Evolutionary conservation across 2,888 invertebrate genomes (phyloP), one percentile per base, ranked within the genome.

Genomic region (Matsumyia berberina): DNA sequence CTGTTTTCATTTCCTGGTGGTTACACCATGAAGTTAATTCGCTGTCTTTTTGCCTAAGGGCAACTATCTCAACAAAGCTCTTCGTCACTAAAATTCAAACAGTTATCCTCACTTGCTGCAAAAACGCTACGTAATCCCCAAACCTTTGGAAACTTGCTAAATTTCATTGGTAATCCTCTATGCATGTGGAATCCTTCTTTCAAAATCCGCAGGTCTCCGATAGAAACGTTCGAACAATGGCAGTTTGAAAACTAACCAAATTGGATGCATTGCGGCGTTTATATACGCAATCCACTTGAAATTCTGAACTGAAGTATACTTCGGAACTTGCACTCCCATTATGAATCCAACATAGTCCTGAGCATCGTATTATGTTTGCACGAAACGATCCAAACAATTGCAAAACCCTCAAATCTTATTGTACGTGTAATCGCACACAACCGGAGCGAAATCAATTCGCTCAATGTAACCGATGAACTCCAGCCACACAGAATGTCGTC

Each of bases 401-500:
- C 24, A 24, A 51, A n/a, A 24, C 24, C 24, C 24, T 24, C 24
- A 4, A 24, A 24, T 24, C n/a, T n/a, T n/a, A n/a, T n/a, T n/a
- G n/a, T n/a, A n/a, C n/a, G n/a, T n/a, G n/a, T n/a, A n/a, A n/a
- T n/a, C n/a, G n/a, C n/a, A n/a, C n/a, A n/a, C n/a, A n/a, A n/a
- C n/a, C 4, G 24, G 24, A 24, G 24, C 24, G 24, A 24, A 24
- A 4, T 24, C 24, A 24, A 24, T 24, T 24, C 24, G 4, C 15
- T 33, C 51, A 51, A 57, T 46, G 57, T 44, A 57, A 69, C 60
- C 69, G 79, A 80, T 80, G 80, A 85, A 85, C 74, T 46, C 69
- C 64, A 49, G 51, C 46, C 53, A 17, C 42, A 67, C 35, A 85
- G 85, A 85, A 85, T 85, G 85, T 58, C 70, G 85, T 85, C 74